Evolutionary conservation across 2,888 invertebrate species (phyloP), one percentile per base, ranked within the genome.

Genomic region (Mythimna albipuncta): DNA sequence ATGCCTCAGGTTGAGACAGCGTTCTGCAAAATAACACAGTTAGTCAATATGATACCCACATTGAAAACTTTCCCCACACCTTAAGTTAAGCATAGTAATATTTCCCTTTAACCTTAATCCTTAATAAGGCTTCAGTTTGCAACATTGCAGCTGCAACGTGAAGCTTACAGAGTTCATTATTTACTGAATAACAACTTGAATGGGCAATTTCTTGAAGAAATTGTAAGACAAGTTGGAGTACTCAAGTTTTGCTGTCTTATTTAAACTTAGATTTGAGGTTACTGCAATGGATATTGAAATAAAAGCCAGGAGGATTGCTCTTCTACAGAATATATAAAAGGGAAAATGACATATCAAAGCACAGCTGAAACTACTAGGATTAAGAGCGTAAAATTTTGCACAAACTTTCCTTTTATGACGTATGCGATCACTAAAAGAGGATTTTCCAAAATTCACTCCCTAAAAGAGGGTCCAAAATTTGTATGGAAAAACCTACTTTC

Each of bases 71-170:
- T 26, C 26, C n/a, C 26, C 11, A 26, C n/a, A 58, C n/a, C 35
- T 70, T 16, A 16, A 44, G 35, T 6, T n/a, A 69, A 69, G 58
- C 26, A 69, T 52, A 59, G 44, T 32, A 50, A 57, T 68, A 57
- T 59, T 73, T 70, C 54, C n/a, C 16, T 7, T 44, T 38, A 38
- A 26, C 52, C 2, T 13, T 10, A 47, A 63, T 11, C 10, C 52
- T 32, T 80, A 83, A 80, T 67, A 71, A 82, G 69, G 83, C 35
- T 69, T 80, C 69, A 26, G 69, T 32, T 80, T 79, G 57, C 80
- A 79, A 52, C 57, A 13, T 52, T 64, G 64, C 73, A 59, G 44
- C 26, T 19, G 61, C 32, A 73, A 69, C 50, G 66, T 69, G 83
- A 83, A 77, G 77, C 79, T 47, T 0, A 64, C 58, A 9, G 10